A percentile compares a stretch with the other conserved stretches of the same genome.
These are phyloP conservation scores for Cherax quadricarinatus DNA, from an alignment of 1,140 invertebrate species.

Conservation along the genomic window DNA sequence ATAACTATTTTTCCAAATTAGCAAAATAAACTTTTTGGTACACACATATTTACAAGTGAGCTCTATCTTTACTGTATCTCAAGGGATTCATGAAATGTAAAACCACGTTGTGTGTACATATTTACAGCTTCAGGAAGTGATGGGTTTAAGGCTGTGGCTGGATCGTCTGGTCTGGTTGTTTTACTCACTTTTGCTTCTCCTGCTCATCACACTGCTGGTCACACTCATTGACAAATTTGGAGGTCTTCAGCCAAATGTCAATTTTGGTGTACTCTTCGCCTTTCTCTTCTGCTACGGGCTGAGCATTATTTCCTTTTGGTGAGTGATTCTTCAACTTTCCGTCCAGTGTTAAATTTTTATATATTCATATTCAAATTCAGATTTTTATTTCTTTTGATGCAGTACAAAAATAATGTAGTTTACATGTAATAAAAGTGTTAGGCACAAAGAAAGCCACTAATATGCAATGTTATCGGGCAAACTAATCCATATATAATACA, in stretches of 20 bases:
- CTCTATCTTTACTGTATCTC: no score
- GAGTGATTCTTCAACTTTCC: background rate
- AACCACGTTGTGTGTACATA: background rate
- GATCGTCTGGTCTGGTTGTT: constrained; percentile 58
- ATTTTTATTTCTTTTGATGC: no score
- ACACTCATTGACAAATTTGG: constrained; percentile 36
- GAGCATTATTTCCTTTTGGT: constrained; percentile 57
- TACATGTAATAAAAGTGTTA: no score
- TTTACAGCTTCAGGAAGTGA: constrained; percentile 58
- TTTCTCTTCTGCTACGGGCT: constrained; percentile 57
- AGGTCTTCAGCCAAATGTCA: constrained; percentile 30
- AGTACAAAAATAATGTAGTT: no score
- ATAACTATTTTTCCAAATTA: no score
- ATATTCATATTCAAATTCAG: no score
- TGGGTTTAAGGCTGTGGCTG: constrained; percentile 53
- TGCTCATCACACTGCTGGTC: constrained; percentile 14
- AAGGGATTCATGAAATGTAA: background rate
- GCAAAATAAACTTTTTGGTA: no score
- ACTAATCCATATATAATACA: no score
- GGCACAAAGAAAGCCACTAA: no score
- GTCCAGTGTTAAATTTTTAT: background rate
- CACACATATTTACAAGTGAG: no score
- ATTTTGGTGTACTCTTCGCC: constrained; percentile 35
- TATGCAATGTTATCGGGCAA: no score
- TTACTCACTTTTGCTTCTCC: constrained; percentile 25